Evolutionary conservation across 2,888 invertebrate species (phyloP).

Genomic region (Papilio elwesi): DNA sequence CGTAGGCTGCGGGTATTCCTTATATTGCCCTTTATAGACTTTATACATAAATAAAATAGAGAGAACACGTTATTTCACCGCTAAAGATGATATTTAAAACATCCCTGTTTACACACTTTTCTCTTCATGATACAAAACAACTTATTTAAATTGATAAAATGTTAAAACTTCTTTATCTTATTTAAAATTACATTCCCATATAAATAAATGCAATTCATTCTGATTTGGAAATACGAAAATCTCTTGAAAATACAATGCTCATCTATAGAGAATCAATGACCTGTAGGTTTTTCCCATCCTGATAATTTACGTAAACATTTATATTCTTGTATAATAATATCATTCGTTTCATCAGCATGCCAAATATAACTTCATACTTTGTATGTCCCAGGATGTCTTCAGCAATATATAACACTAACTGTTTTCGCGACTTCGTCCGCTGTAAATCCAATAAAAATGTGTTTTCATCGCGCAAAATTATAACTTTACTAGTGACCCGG

Average conservation of each 20-base stretch:
- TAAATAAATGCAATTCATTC: not conserved
- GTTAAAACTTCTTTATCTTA: not conserved
- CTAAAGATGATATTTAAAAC: too few species aligned
- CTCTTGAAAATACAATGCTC: not conserved
- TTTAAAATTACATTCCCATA: not conserved
- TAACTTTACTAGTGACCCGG: too few species aligned
- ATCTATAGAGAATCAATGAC: slow-evolving; percentile 2
- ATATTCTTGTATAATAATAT: not conserved
- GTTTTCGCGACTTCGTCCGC: too few species aligned
- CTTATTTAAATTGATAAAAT: too few species aligned
- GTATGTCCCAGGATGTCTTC: not conserved
- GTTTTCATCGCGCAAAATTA: too few species aligned
- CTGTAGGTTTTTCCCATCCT: slow-evolving; percentile 5
- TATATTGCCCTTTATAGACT: too few species aligned
- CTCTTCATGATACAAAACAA: too few species aligned
- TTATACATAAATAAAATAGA: too few species aligned
- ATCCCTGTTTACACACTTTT: too few species aligned
- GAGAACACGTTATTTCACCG: too few species aligned
- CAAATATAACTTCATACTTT: not conserved
- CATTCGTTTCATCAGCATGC: not conserved
- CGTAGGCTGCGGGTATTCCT: too few species aligned
- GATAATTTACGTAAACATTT: not conserved
- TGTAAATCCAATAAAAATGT: too few species aligned
- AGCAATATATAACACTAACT: not conserved
- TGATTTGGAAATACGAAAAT: not conserved